Evolutionary conservation across 2,888 invertebrate genomes (phyloP).

Genomic region (Leptinotarsa tumamoca): DNA sequence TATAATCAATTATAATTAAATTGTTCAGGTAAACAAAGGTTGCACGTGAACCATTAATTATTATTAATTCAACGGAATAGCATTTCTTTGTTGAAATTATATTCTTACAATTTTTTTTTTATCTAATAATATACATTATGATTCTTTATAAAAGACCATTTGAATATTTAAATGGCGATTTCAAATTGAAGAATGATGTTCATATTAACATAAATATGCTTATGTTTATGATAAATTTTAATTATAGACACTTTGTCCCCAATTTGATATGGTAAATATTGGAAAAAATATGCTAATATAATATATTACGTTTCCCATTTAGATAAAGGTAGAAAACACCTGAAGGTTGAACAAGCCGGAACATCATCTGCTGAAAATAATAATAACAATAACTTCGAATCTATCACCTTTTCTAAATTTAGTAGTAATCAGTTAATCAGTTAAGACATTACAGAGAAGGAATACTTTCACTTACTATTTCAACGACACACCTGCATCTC

Average conservation of each 20-base stretch:
- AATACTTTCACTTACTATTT: too few relatives aligned
- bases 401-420: too few relatives aligned
- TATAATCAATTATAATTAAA: neutral
- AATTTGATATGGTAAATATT: slow-evolving; percentile 30
- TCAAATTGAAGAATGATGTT: slow-evolving; percentile 44
- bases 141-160: neutral
- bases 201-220: slow-evolving; percentile 43
- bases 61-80: slow-evolving; percentile 16
- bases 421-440: too few relatives aligned
- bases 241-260: slow-evolving; percentile 38
- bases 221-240: slow-evolving; percentile 38
- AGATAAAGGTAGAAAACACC: slow-evolving; percentile 16
- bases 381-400: neutral
- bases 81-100: slow-evolving; percentile 16
- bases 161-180: slow-evolving; percentile 38
- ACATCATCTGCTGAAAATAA: neutral
- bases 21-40: neutral
- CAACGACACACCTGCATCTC: too few relatives aligned
- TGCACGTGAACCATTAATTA: slow-evolving; percentile 19
- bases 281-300: slow-evolving; percentile 36
- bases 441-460: too few relatives aligned
- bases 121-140: slow-evolving; percentile 19
- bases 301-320: slow-evolving; percentile 25
- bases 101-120: slow-evolving; percentile 16
- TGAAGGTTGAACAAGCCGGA: neutral